These are phyloP conservation scores for Anoura caudifer DNA, from an alignment of 2,113 vertebrate genomes.

Conservation along the genomic window DNA sequence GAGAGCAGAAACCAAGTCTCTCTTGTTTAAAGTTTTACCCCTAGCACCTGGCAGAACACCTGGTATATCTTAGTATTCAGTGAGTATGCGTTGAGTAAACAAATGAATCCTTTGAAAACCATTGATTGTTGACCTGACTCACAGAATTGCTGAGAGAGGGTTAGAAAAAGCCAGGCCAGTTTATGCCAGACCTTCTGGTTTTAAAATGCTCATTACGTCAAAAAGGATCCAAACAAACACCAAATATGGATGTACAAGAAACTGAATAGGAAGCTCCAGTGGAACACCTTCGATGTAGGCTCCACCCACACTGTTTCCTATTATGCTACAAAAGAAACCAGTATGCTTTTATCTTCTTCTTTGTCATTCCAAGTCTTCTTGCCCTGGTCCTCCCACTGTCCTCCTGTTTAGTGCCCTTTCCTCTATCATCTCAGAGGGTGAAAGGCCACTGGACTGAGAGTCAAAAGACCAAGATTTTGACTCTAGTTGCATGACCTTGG, in stretches of 20 bases:
- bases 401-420: neutral
- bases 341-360: neutral
- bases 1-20: neutral
- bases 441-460: neutral
- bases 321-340: neutral
- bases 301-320: neutral
- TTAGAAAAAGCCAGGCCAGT: neutral
- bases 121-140: neutral
- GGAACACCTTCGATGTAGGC: neutral
- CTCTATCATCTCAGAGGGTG: neutral
- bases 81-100: neutral
- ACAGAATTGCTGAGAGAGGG: neutral
- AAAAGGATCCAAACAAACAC: constrained; percentile 3
- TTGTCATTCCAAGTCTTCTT: neutral
- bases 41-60: neutral
- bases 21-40: neutral
- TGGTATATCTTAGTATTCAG: neutral
- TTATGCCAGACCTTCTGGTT: neutral
- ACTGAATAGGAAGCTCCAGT: neutral
- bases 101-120: neutral
- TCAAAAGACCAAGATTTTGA: neutral
- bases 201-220: neutral
- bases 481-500: neutral
- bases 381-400: neutral
- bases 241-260: neutral